Conservation (phyloP, 2,888 invertebrate species). For the Stictocephala bisonia region DNA sequence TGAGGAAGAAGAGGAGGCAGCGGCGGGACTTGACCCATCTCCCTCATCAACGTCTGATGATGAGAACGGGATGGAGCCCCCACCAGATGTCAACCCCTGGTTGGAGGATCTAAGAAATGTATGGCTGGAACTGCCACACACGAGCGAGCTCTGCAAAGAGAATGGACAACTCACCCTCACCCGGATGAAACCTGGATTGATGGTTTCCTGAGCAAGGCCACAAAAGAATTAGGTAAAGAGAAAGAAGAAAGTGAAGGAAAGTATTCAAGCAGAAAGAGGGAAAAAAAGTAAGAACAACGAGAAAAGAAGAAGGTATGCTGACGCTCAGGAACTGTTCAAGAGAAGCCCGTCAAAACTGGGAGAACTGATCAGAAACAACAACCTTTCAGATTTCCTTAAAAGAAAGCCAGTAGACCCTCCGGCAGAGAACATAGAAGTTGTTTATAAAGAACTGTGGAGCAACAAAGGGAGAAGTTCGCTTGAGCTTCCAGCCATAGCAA, state of each 20-base stretch:
- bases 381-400: no score
- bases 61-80: background rate
- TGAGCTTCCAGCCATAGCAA: no score
- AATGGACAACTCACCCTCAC: background rate
- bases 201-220: no score
- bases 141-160: background rate
- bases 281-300: no score
- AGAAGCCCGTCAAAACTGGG: background rate
- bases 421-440: no score
- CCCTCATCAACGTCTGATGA: no score
- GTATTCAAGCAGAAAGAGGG: no score
- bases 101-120: background rate
- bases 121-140: background rate
- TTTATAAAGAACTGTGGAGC: background rate
- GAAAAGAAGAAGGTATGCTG: constrained; percentile 9
- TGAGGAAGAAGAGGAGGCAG: no score
- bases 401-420: background rate
- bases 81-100: background rate
- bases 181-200: no score
- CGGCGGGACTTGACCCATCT: no score
- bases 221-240: no score
- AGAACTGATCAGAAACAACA: background rate
- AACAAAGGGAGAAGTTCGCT: background rate
- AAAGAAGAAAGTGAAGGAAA: no score
- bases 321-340: background rate